These are phyloP conservation scores for Hydropotes inermis DNA, from an alignment of 2,113 vertebrate genomes.

Conservation along the genomic window DNA sequence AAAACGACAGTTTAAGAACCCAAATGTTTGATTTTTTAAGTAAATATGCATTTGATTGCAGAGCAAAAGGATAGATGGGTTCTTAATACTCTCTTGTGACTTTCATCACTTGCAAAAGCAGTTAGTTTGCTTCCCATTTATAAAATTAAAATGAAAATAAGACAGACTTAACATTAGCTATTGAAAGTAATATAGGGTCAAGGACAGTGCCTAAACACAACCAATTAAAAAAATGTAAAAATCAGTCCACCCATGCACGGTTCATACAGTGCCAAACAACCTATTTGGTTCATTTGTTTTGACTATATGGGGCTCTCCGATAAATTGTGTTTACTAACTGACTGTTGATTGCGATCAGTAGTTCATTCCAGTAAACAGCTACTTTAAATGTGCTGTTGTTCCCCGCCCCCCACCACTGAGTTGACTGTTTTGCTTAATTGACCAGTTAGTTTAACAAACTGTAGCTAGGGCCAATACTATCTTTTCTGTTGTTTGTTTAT, in stretches of 20 bases:
- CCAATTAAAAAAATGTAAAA: neutral
- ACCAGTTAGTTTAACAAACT: neutral
- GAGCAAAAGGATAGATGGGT: neutral
- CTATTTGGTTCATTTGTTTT: neutral
- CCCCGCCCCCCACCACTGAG: neutral
- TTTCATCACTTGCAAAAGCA: neutral
- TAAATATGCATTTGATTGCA: neutral
- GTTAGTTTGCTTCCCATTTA: slow-evolving; percentile 4
- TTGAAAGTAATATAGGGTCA: neutral
- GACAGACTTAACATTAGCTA: neutral
- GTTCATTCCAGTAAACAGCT: slow-evolving; percentile 15
- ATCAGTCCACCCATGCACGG: neutral
- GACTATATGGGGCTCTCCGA: neutral
- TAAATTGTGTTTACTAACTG: neutral
- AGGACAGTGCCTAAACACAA: neutral
- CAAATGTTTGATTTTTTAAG: neutral
- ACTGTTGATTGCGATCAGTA: neutral
- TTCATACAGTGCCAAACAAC: neutral
- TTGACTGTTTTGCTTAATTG: neutral
- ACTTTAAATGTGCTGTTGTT: neutral
- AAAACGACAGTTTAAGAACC: neutral
- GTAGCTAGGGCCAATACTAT: neutral
- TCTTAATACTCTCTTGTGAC: neutral
- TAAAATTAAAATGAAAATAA: neutral
- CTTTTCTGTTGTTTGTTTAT: neutral